Conservation (phyloP, 2,888 invertebrate species). For the Gari tellinella region DNA sequence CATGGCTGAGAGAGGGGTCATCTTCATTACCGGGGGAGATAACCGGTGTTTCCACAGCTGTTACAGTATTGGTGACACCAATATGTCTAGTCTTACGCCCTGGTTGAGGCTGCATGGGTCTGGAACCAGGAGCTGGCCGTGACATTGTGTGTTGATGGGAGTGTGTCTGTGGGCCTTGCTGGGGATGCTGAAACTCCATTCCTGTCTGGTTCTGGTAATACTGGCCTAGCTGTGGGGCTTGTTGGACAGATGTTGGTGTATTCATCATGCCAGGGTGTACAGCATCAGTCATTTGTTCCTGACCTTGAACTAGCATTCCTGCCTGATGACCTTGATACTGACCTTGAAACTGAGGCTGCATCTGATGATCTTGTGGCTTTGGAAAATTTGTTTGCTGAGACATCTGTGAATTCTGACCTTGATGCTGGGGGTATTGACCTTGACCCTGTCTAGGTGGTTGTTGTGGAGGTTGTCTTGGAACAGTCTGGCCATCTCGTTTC, state of each 20-base stretch:
- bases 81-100: constrained; percentile 9
- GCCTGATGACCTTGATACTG: constrained; percentile 3
- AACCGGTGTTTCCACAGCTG: constrained; percentile 66
- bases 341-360: constrained; percentile 13
- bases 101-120: background rate
- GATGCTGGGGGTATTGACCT: constrained; percentile 33
- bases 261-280: too few species aligned
- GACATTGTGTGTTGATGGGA: too few species aligned
- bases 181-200: too few species aligned
- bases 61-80: constrained; percentile 64
- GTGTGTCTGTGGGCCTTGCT: too few species aligned
- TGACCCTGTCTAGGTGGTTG: constrained; percentile 9
- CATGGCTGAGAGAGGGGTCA: constrained; percentile 4
- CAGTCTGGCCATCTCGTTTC: constrained; percentile 37
- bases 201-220: too few species aligned
- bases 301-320: constrained; percentile 8
- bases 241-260: too few species aligned
- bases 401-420: background rate
- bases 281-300: constrained; percentile 5
- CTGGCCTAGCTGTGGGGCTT: too few species aligned
- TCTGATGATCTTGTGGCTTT: constrained; percentile 3
- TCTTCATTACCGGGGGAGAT: constrained; percentile 63
- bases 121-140: too few species aligned
- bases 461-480: background rate
- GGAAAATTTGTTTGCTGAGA: constrained; percentile 1